Conservation (phyloP, 2,113 vertebrate species). For the Anas platyrhynchos region DNA sequence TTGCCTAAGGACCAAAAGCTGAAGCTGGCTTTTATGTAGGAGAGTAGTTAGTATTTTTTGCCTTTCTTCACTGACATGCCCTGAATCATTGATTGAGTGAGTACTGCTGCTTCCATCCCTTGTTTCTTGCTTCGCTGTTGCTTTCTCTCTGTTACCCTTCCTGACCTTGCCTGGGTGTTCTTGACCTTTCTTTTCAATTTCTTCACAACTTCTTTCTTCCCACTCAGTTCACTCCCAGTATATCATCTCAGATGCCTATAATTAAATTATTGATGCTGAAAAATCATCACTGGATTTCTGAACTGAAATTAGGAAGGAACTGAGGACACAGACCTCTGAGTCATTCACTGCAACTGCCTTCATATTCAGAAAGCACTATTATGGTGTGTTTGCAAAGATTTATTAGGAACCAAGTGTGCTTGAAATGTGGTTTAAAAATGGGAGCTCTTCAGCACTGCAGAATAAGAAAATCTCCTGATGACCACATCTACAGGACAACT, state of each 20-base stretch:
- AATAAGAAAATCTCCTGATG: background rate
- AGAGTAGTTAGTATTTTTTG: background rate
- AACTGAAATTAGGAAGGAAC: background rate
- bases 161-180: background rate
- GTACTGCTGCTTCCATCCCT: background rate
- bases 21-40: background rate
- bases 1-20: background rate
- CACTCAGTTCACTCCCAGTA: background rate
- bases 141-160: background rate
- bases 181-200: background rate
- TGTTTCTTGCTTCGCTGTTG: background rate
- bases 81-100: background rate
- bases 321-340: background rate
- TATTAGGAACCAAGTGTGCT: background rate
- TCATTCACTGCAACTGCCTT: background rate
- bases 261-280: background rate
- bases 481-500: background rate
- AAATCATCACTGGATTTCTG: background rate
- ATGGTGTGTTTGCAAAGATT: background rate
- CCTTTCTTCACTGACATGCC: background rate
- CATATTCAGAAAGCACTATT: background rate
- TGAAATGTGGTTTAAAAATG: background rate
- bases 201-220: background rate
- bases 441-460: background rate
- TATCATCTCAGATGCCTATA: background rate